These are phyloP conservation scores for Lochmaea capreae DNA, from an alignment of 2,888 invertebrate genomes.

Conservation along the genomic window DNA sequence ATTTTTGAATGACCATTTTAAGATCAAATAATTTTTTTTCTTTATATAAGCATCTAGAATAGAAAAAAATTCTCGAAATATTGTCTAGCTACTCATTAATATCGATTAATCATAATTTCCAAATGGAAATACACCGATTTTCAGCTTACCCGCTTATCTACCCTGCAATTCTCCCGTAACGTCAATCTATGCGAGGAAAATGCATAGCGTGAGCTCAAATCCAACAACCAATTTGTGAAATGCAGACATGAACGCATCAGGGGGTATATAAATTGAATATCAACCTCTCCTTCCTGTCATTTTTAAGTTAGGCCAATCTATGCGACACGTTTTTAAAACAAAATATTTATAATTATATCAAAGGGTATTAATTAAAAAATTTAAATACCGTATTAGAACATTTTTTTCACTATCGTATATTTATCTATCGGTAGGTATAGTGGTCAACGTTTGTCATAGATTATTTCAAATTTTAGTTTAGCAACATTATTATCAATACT, in stretches of 20 bases:
- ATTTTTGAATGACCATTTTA: no score
- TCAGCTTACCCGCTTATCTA: slow-evolving; percentile 20
- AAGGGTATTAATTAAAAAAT: no score
- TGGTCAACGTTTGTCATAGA: no score
- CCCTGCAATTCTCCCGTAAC: slow-evolving; percentile 11
- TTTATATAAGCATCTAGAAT: no score
- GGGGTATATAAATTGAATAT: slow-evolving; percentile 33
- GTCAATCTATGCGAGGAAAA: slow-evolving; percentile 19
- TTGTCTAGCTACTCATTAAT: background rate
- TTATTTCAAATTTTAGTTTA: no score
- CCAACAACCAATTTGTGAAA: slow-evolving; percentile 35
- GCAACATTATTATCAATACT: no score
- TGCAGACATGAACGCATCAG: slow-evolving; percentile 36
- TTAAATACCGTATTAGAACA: no score
- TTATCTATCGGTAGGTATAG: no score
- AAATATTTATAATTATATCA: background rate
- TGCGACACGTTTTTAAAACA: background rate
- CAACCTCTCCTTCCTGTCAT: slow-evolving; percentile 14
- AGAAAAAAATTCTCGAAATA: background rate
- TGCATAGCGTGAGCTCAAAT: slow-evolving; percentile 32
- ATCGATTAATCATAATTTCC: slow-evolving; percentile 8
- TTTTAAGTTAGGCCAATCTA: slow-evolving; percentile 10
- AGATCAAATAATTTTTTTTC: no score
- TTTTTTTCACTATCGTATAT: no score
- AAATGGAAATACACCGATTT: slow-evolving; percentile 17